Evolutionary conservation across 23 tunicate species (phyloP).

Genomic region (Ascidia mentula): DNA sequence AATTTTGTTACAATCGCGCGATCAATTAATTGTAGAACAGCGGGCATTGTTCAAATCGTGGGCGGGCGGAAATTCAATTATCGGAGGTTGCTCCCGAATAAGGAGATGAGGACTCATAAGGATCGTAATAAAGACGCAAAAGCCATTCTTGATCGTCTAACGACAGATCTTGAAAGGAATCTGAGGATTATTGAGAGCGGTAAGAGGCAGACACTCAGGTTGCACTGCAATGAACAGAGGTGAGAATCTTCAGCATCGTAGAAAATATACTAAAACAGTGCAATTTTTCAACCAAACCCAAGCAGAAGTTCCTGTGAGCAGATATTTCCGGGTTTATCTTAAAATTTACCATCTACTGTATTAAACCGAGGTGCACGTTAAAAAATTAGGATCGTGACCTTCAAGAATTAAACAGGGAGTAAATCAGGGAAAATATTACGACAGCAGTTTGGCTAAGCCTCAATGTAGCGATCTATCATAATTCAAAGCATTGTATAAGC

Average conservation of each 20-base stretch:
- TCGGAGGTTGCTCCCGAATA: not conserved
- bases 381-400: too few species aligned
- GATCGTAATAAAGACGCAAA: slow-evolving; percentile 18
- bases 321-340: too few species aligned
- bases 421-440: too few species aligned
- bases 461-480: too few species aligned
- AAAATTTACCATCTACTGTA: too few species aligned
- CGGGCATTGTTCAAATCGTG: not conserved
- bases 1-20: slow-evolving; percentile 2
- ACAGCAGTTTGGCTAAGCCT: too few species aligned
- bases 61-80: not conserved
- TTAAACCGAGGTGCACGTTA: too few species aligned
- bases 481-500: too few species aligned
- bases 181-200: slow-evolving; percentile 18
- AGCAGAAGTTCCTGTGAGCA: too few species aligned
- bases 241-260: not conserved
- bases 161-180: not conserved
- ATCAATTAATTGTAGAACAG: not conserved
- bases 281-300: too few species aligned
- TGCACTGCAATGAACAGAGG: slow-evolving; percentile 9
- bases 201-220: not conserved
- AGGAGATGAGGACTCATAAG: not conserved
- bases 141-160: slow-evolving; percentile 27
- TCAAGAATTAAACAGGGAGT: too few species aligned
- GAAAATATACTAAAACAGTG: too few species aligned